These are phyloP conservation scores for Andrena marginata DNA, from an alignment of 2,888 invertebrate species.

Conservation along the genomic window DNA sequence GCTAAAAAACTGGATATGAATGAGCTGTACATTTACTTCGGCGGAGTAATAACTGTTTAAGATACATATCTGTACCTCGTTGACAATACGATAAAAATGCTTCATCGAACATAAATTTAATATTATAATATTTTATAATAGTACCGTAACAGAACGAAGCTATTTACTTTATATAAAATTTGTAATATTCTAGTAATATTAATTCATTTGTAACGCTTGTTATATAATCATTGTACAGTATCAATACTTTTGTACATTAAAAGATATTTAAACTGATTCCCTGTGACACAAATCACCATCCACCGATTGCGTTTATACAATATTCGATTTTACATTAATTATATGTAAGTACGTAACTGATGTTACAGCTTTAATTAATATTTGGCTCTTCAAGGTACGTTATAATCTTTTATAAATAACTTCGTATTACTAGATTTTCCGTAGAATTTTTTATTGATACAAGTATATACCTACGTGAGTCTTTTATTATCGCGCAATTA, in stretches of 20 bases:
- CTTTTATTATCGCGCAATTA: too few relatives aligned
- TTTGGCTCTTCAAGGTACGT: neutral
- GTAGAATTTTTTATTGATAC: too few relatives aligned
- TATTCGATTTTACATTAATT: neutral
- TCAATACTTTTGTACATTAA: slow-evolving; percentile 56
- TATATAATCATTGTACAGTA: slow-evolving; percentile 48
- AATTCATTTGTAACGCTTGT: slow-evolving; percentile 41
- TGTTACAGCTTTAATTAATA: neutral
- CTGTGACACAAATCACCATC: slow-evolving; percentile 5
- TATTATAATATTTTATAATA: slow-evolving; percentile 40
- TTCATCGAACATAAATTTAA: slow-evolving; percentile 28
- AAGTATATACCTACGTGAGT: too few relatives aligned
- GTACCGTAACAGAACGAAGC: slow-evolving; percentile 14
- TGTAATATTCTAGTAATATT: slow-evolving; percentile 29
- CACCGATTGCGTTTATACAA: neutral
- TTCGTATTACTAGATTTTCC: too few relatives aligned
- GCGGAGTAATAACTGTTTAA: slow-evolving; percentile 13
- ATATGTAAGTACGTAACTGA: neutral
- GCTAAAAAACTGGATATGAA: neutral
- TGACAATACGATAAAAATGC: slow-evolving; percentile 29
- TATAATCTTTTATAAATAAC: neutral
- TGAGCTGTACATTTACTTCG: slow-evolving; percentile 17
- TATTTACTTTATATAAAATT: slow-evolving; percentile 42
- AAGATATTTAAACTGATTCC: slow-evolving; percentile 31
- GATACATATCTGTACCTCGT: slow-evolving; percentile 31